phyloP scores from a whole-genome alignment of 2,888 invertebrate species.

The Tachystola acroxantha region DNA sequence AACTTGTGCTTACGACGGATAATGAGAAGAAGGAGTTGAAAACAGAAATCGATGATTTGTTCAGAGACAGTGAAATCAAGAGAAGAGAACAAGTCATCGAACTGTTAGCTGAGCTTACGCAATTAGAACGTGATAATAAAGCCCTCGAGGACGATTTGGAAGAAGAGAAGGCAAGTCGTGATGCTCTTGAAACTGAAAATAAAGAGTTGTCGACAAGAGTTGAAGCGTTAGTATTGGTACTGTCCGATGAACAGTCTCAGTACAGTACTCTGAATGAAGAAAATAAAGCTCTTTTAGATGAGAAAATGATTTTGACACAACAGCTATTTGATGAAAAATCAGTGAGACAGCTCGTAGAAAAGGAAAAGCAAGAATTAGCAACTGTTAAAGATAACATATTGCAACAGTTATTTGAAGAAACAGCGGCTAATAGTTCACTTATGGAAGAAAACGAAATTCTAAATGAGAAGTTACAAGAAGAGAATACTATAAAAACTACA shows the following conservation, averaged over 20 bases:
- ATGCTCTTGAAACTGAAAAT: conserved; percentile 23
- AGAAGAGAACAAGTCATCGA: conserved; percentile 3
- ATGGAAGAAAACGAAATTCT: conserved; percentile 2
- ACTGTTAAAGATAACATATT: conserved; percentile 19
- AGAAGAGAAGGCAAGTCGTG: conserved; percentile 18
- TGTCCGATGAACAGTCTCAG: conserved; percentile 10
- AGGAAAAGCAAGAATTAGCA: conserved; percentile 1
- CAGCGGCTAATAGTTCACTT: not conserved
- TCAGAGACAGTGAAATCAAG: not conserved
- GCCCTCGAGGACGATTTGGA: conserved; percentile 12
- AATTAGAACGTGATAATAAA: conserved; percentile 12
- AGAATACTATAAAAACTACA: conserved; percentile 8
- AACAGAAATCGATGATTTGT: not conserved
- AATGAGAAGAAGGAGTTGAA: conserved; percentile 15
- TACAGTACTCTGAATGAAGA: conserved; percentile 21
- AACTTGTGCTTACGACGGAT: conserved; percentile 15
- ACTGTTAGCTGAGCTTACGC: conserved; percentile 3
- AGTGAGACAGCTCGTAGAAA: conserved; percentile 23
- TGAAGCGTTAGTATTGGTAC: conserved; percentile 13
- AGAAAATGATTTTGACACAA: conserved; percentile 22
- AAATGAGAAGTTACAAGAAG: conserved; percentile 16
- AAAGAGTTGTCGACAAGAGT: conserved; percentile 18
- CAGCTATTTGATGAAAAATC: conserved; percentile 25
- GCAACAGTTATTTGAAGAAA: conserved; percentile 1
- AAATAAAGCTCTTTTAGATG: conserved; percentile 21